Base-by-base conservation (phyloP, 2,888 invertebrate species). In the Drosophila flavopinicola region DNA sequence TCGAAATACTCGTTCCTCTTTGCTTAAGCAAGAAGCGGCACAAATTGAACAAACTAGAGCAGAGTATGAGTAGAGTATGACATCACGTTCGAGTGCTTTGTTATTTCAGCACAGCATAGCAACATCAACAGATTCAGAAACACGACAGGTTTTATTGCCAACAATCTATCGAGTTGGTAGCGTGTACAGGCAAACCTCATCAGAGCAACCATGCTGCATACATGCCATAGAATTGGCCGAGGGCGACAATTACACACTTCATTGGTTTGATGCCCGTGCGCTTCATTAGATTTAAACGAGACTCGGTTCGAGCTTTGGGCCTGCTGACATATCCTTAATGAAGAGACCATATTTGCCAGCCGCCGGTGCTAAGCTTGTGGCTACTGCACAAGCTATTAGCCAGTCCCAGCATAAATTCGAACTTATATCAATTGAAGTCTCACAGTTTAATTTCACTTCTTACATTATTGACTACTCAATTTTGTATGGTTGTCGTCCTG, bases 221-320 rank as follows among this genome's bases (percentile, higher is more conserved):
- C 29, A 66, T 38, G 33, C 15, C 56, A 35, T 10, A 41, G 37
- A 57, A 60, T 75, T 75, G 71, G 51, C 75, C 39, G 15, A 27
- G 42, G 60, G 66, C 60, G 30, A 69, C 61, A 66, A 75, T 75
- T 77, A 75, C 75, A 65, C 75, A 67, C 75, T 69, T 77, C 74
- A 74, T 74, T 74, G 75, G 47, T 30, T 66, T 66, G 54, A 63
- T 77, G 51, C 32, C 52, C 33, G 30, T 57, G 49, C 58, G 65
- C 69, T 69, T 63, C 63, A 75, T 74, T 69, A 66, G 60, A 49
- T 68, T 33, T 25, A 37, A 42, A 49, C 27, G 44, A 33, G 30
- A 7, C 30, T 32, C n/a, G n/a, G n/a, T n/a, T n/a, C n/a, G n/a
- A n/a, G 25, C 13, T 11, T 25, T 5, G 20, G 13, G 10, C 32